phyloP scores from a whole-genome alignment of 2,113 vertebrate species.

The Martes martes region DNA sequence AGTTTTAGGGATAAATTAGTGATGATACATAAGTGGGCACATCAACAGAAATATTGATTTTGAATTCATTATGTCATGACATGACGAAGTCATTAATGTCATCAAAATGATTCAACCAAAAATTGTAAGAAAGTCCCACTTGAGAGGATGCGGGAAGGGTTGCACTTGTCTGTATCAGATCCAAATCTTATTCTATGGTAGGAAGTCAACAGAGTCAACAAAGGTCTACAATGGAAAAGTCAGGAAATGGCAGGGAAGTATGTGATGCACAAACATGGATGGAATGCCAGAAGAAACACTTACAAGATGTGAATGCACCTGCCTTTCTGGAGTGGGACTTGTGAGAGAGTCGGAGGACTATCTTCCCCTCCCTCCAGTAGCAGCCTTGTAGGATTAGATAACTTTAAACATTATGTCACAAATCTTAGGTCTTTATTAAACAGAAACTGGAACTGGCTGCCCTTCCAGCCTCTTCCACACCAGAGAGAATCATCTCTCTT shows the following conservation, averaged over 20 bases:
- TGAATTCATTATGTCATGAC: not conserved
- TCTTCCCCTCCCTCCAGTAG: not conserved
- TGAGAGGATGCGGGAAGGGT: not conserved
- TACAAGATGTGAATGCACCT: not conserved
- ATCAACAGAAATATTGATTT: not conserved
- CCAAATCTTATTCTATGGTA: not conserved
- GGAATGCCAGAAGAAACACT: not conserved
- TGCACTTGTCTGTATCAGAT: not conserved
- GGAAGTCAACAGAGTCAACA: not conserved
- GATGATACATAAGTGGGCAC: not conserved
- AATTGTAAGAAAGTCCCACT: not conserved
- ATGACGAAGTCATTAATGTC: not conserved
- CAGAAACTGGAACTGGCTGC: not conserved
- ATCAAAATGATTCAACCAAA: not conserved
- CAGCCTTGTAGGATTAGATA: not conserved
- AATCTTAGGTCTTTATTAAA: not conserved
- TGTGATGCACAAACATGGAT: not conserved
- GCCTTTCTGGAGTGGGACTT: not conserved
- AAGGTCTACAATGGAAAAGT: not conserved
- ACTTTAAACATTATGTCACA: not conserved
- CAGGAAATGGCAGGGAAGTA: not conserved
- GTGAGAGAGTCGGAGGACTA: not conserved
- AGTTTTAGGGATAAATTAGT: not conserved
- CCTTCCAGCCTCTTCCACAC: not conserved
- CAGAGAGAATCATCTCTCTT: constrained; percentile 15